These are phyloP conservation scores for Butorides virescens DNA, from an alignment of 2,113 vertebrate species.

Conservation along the genomic window DNA sequence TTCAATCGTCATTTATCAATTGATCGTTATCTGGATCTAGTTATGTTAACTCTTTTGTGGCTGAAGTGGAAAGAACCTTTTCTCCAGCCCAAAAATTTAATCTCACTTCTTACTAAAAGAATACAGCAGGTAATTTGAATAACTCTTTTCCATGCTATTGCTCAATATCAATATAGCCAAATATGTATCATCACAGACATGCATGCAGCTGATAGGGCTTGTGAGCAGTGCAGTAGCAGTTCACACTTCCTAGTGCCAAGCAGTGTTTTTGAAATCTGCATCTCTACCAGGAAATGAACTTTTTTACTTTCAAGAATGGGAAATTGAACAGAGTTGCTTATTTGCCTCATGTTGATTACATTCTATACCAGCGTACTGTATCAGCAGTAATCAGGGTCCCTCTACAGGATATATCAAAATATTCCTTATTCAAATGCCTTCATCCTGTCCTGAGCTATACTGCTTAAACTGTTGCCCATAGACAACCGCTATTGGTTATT, in stretches of 20 bases:
- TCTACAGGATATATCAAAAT: conserved; percentile 87
- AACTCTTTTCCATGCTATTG: background rate
- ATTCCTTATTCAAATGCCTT: conserved; percentile 78
- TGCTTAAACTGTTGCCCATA: conserved; percentile 23
- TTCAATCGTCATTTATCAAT: conserved; percentile 79
- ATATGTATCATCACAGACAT: background rate
- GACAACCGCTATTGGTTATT: conserved; percentile 13
- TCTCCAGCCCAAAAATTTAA: background rate
- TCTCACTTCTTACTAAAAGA: conserved; percentile 14
- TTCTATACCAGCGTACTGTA: conserved; percentile 81
- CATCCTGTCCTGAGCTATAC: conserved; percentile 56
- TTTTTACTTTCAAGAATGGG: conserved; percentile 62
- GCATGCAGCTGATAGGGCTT: background rate
- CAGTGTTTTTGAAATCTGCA: conserved; percentile 17
- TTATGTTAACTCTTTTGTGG: conserved; percentile 76
- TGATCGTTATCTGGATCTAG: conserved; percentile 75
- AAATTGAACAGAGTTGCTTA: conserved; percentile 64
- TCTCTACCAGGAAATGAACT: conserved; percentile 65
- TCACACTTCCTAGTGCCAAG: conserved; percentile 8
- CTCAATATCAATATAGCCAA: conserved; percentile 23
- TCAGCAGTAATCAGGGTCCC: conserved; percentile 87
- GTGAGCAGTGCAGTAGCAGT: background rate
- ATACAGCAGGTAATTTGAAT: conserved; percentile 26
- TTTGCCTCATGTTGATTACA: conserved; percentile 81
- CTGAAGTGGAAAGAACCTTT: conserved; percentile 52